phyloP scores from a whole-genome alignment of 2,797 vertebrate species.

The Vireo griseus region DNA sequence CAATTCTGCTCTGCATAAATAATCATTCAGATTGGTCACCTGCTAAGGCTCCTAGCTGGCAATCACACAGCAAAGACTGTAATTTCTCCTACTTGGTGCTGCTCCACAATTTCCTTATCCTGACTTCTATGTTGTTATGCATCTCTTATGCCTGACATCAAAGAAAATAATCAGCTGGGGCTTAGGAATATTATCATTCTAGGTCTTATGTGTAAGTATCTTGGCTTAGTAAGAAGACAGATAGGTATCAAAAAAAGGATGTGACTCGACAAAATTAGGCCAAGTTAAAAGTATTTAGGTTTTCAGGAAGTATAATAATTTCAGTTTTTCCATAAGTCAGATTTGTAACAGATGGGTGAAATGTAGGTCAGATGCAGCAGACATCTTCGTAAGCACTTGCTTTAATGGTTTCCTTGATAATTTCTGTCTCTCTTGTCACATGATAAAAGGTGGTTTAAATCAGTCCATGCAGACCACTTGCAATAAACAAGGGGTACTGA shows the following conservation, averaged over 20 bases:
- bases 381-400: conserved; percentile 41
- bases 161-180: conserved; percentile 11
- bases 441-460: background rate
- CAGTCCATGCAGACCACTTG: background rate
- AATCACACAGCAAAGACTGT: background rate
- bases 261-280: background rate
- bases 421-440: background rate
- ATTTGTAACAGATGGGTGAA: conserved; percentile 62
- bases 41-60: background rate
- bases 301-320: conserved; percentile 18
- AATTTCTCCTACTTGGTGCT: background rate
- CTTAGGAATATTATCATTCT: conserved; percentile 7
- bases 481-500: background rate
- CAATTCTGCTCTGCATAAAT: conserved; percentile 35
- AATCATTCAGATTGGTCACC: conserved; percentile 8
- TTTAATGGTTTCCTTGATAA: conserved; percentile 20
- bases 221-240: conserved; percentile 2
- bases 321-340: conserved; percentile 47
- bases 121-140: background rate
- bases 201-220: background rate
- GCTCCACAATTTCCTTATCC: background rate
- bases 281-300: background rate
- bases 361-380: conserved; percentile 64
- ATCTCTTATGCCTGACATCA: background rate
- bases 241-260: background rate